Evolutionary conservation across 2,797 vertebrate genomes (phyloP).

Genomic region (Zalophus californianus): DNA sequence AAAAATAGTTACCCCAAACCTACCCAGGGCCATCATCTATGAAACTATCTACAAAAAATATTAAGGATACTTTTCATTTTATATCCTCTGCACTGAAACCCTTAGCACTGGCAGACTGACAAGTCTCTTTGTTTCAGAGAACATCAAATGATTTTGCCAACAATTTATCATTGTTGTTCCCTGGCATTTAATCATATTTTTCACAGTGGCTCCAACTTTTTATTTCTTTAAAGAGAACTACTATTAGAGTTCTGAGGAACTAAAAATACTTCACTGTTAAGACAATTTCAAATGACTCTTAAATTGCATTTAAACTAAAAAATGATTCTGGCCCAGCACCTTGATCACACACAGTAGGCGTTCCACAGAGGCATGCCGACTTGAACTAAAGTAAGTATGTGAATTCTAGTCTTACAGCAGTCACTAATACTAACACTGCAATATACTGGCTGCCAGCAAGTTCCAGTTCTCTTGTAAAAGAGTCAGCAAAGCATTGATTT

Average conservation of each 20-base stretch:
- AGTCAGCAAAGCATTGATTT: not conserved
- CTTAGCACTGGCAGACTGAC: slow-evolving; percentile 10
- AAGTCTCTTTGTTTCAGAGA: slow-evolving; percentile 66
- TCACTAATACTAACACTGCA: slow-evolving; percentile 24
- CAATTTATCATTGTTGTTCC: slow-evolving; percentile 43
- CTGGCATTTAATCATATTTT: slow-evolving; percentile 62
- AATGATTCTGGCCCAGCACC: not conserved
- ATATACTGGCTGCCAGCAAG: not conserved
- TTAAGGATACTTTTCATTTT: slow-evolving; percentile 52
- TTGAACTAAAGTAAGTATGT: not conserved
- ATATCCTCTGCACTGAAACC: slow-evolving; percentile 32
- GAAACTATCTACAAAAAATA: slow-evolving; percentile 39
- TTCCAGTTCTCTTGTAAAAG: slow-evolving; percentile 21
- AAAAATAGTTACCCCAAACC: slow-evolving; percentile 27
- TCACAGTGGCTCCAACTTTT: slow-evolving; percentile 13
- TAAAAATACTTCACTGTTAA: slow-evolving; percentile 60
- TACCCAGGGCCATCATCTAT: slow-evolving; percentile 6
- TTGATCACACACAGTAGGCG: not conserved
- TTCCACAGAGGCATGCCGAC: not conserved
- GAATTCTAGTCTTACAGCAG: not conserved
- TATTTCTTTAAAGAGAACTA: slow-evolving; percentile 50
- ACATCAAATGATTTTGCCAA: slow-evolving; percentile 44
- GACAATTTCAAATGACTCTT: slow-evolving; percentile 55
- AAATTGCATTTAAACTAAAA: slow-evolving; percentile 64
- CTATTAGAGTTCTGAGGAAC: slow-evolving; percentile 39